Evolutionary conservation across 1,140 invertebrate species (phyloP), one percentile per base, ranked within the genome.

Genomic region (Drosophila pallidifrons): DNA sequence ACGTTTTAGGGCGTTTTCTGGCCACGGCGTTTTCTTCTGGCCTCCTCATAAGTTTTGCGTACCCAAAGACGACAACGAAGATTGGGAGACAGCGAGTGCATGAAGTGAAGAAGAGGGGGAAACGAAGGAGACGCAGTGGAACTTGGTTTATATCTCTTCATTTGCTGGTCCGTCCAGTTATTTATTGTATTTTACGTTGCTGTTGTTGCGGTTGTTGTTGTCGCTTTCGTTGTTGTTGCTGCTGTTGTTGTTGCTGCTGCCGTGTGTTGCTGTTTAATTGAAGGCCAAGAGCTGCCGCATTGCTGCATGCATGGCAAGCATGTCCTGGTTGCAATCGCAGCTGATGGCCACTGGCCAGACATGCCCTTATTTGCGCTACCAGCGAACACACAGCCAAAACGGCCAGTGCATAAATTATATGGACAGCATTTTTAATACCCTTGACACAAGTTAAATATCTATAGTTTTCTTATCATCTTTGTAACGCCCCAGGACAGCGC

Each of bases 121-220:
- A 25, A 25, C 20, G 20, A 25, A 4, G 20, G 11, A 51, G 65
- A 69, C 65, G 65, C 30, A 57, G 65, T 63, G 72, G 57, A 38
- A 75, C 80, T 88, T 83, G 82, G 85, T 89, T 89, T 88, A 88
- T 88, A 88, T 88, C 83, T 88, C 83, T 88, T 88, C 83, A 87
- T 87, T 87, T 87, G 74, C 81, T 74, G 73, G 52, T 67, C 76
- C 76, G 83, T 78, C 67, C 83, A 87, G 83, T 87, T 87, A 87
- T 87, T 87, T 87, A 87, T 87, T 87, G 82, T 87, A 88, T 87
- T 87, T 87, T 88, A 80, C 43, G 67, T 70, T 28, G 64, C 41
- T 85, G 72, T 43, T 67, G 54, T 15, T 35, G 69, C n/a, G 30
- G 15, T 41, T 57, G 52, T 25, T 57, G 32, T 41, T 57, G 13